Base-by-base conservation (phyloP, 2,888 invertebrate species). In the Drepanosiphum platanoidis region DNA sequence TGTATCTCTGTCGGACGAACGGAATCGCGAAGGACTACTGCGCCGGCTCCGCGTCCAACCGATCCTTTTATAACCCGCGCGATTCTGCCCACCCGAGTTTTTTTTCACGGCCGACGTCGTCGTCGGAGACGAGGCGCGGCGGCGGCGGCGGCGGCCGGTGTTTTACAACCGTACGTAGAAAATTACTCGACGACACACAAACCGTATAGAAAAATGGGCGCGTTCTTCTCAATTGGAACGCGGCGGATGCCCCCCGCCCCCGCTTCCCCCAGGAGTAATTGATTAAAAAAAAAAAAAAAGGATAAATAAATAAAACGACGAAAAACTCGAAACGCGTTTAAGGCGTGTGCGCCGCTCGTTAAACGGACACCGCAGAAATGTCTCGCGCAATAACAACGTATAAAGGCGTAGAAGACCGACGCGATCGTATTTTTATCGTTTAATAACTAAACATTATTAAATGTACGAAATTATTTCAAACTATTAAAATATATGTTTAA, bases 261-360 rank as follows among this genome's bases (percentile, higher is more conserved):
- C 66, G 64, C 9, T 32, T n/a, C 32, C 22, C 32, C 22, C 46
- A 7, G n/a, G 79, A 9, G 46, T 68, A 79, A 79, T 79, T 79
- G 79, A 79, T n/a, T n/a, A n/a, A 77, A 77, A 52, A 7, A 36
- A 34, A 36, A 27, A 39, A 71, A 42, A 46, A 75, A 52, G n/a
- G n/a, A n/a, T n/a, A n/a, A n/a, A n/a, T n/a, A 32, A 74, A 52
- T 34, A n/a, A 52, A 52, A 18, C 52, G 52, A 52, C 39, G 39
- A 39, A 34, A 42, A 77, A 77, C 30, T n/a, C 52, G 52, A 52
- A 15, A 52, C 22, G 52, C 22, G 15, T 52, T 52, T 22, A 18
- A 68, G 79, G 79, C 42, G 79, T 46, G 79, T 66, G 36, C 32
- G n/a, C n/a, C n/a, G n/a, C n/a, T n/a, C n/a, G n/a, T n/a, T n/a